Evolutionary conservation across 2,888 invertebrate genomes (phyloP), one percentile per base, ranked within the genome.

Genomic region (Chesias legatella): DNA sequence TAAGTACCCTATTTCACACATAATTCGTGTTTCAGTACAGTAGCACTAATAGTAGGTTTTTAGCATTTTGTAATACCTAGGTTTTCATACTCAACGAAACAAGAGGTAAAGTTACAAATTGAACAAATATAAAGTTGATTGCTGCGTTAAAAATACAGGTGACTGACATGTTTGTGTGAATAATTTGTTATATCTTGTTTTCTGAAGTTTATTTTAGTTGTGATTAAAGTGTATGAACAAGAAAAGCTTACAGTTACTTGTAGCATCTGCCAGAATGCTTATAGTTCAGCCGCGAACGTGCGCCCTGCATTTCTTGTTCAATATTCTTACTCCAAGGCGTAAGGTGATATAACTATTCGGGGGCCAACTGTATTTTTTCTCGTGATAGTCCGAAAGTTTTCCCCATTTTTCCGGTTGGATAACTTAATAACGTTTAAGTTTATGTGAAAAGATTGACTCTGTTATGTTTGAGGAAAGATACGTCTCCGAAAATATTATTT

Each of bases 381-480:
- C 29, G 21, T 39, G 29, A 27, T 23, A n/a, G 31, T 39, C 24
- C 8, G 11, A 42, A 41, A 35, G 11, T 35, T 40, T 29, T 9
- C 21, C 31, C 27, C 31, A 27, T 36, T 35, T 42, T 41, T 35
- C 23, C 22, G 13, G 31, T 10, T 9, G 32, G 22, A 40, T 40
- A 40, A 33, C 31, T 34, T 35, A 17, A 35, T 34, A 35, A 32
- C 32, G 32, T 31, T 42, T 35, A 36, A 36, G 35, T 35, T 42
- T 42, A 41, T 41, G 35, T 7, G 31, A 10, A 27, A n/a, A 35
- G 26, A 17, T 17, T 25, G 6, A 27, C 22, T 27, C 24, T 26
- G 31, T 20, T 33, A 23, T 22, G 32, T 27, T 39, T 24, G 24
- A n/a, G 38, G 27, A 31, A 13, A 23, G 30, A 42, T 31, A 7